These are phyloP conservation scores for Heliothis peltigera DNA, from an alignment of 2,888 invertebrate genomes.

Conservation along the genomic window DNA sequence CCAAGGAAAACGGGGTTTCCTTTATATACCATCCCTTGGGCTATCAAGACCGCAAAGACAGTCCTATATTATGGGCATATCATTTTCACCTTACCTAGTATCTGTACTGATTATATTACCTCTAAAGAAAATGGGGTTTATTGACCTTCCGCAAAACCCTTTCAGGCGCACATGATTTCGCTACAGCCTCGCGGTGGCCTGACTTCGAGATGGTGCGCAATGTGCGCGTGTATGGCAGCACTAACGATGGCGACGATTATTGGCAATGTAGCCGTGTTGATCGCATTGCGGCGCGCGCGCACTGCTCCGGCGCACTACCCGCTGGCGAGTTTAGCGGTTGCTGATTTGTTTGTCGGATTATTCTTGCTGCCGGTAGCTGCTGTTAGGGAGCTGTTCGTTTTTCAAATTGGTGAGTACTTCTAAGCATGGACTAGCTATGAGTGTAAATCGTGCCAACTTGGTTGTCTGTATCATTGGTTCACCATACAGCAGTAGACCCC, in stretches of 20 bases:
- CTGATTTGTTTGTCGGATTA: slow-evolving; percentile 90
- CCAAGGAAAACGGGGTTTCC: too few relatives aligned
- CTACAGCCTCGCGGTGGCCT: slow-evolving; percentile 70
- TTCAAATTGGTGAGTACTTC: slow-evolving; percentile 77
- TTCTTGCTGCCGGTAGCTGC: slow-evolving; percentile 90
- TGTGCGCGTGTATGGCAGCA: slow-evolving; percentile 70
- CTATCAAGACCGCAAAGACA: too few relatives aligned
- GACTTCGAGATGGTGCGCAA: slow-evolving; percentile 64
- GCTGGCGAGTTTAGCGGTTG: slow-evolving; percentile 92
- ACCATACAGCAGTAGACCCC: too few relatives aligned
- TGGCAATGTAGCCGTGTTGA: slow-evolving; percentile 78
- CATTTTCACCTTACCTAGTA: too few relatives aligned
- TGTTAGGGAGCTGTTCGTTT: slow-evolving; percentile 88
- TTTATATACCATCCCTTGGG: too few relatives aligned
- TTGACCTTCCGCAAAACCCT: too few relatives aligned
- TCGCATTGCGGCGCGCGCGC: slow-evolving; percentile 72
- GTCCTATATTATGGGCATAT: too few relatives aligned
- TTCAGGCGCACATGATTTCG: slow-evolving; percentile 51
- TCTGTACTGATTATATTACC: too few relatives aligned
- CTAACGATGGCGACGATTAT: slow-evolving; percentile 70
- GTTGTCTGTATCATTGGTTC: too few relatives aligned
- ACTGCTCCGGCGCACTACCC: slow-evolving; percentile 91
- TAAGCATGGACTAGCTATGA: too few relatives aligned
- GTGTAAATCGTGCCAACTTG: too few relatives aligned
- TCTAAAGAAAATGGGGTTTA: too few relatives aligned